Percentiles rank a stretch among this genome's conserved stretches.
Conservation (phyloP, 2,113 vertebrate genomes). For the Muntiacus reevesi region DNA sequence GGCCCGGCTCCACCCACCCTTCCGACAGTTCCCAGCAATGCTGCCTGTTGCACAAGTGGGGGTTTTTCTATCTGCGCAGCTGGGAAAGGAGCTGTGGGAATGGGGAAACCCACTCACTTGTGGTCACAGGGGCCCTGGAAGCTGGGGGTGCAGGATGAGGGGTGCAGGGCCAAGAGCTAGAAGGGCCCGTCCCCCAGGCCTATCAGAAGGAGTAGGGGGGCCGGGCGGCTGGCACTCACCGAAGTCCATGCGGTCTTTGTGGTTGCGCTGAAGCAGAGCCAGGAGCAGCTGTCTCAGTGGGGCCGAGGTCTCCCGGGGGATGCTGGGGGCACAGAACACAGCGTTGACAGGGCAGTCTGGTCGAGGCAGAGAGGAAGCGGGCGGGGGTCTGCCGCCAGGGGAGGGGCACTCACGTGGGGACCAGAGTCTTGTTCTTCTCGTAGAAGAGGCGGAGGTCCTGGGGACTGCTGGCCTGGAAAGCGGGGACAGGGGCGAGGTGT, state of each 20-base stretch:
- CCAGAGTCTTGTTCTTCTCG: conserved; percentile 92
- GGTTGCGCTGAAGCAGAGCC: conserved; percentile 91
- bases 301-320: conserved; percentile 93
- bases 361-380: fast-evolving
- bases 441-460: conserved; percentile 96
- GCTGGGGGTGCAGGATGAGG: background rate
- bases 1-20: background rate
- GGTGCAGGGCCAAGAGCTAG: background rate
- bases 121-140: background rate
- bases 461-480: conserved; percentile 91
- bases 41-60: background rate
- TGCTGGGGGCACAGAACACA: conserved; percentile 78
- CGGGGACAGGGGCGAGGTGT: background rate
- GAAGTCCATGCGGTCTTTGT: conserved; percentile 92
- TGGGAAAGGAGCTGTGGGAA: background rate
- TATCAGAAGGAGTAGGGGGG: background rate
- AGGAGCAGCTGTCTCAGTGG: conserved; percentile 90
- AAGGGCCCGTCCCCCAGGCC: too few species aligned
- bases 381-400: fast-evolving
- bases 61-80: background rate
- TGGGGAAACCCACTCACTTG: background rate
- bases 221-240: conserved; percentile 70
- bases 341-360: background rate
- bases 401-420: conserved; percentile 88
- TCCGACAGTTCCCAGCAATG: background rate